Percentiles rank a stretch among this genome's conserved stretches.
Evolutionary conservation across 2,888 invertebrate genomes (phyloP).

Genomic region (Eledone cirrhosa): DNA sequence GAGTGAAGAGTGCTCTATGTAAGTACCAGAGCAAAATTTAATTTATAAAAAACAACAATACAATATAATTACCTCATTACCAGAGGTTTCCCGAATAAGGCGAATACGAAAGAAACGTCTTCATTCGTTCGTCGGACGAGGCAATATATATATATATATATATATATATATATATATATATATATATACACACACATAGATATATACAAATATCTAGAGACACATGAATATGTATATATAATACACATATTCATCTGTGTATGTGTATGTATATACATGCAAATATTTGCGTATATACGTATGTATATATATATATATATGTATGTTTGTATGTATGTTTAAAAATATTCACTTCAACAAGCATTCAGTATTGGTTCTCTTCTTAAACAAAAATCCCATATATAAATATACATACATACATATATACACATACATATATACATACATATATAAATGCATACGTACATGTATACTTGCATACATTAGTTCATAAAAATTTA

Average conservation of each 20-base stretch:
- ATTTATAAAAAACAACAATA: too few species aligned
- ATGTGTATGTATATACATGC: neutral
- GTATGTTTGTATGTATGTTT: neutral
- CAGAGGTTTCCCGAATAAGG: too few species aligned
- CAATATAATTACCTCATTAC: too few species aligned
- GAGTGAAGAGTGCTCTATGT: too few species aligned
- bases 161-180: slow-evolving; percentile 4
- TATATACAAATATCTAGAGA: neutral
- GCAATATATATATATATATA: too few species aligned
- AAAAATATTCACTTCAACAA: neutral
- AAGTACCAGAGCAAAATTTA: too few species aligned
- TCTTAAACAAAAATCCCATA: neutral
- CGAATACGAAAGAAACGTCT: too few species aligned
- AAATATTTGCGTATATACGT: neutral
- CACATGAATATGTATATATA: neutral
- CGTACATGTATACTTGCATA: neutral
- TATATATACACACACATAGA: neutral
- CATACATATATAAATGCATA: too few species aligned
- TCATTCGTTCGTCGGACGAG: too few species aligned
- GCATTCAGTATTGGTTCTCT: neutral
- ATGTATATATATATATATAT: neutral
- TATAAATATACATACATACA: neutral
- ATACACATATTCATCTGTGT: neutral
- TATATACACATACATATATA: too few species aligned
- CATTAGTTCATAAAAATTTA: neutral